Conservation (phyloP, 2,888 invertebrate genomes). For the Parascotia fuliginaria region DNA sequence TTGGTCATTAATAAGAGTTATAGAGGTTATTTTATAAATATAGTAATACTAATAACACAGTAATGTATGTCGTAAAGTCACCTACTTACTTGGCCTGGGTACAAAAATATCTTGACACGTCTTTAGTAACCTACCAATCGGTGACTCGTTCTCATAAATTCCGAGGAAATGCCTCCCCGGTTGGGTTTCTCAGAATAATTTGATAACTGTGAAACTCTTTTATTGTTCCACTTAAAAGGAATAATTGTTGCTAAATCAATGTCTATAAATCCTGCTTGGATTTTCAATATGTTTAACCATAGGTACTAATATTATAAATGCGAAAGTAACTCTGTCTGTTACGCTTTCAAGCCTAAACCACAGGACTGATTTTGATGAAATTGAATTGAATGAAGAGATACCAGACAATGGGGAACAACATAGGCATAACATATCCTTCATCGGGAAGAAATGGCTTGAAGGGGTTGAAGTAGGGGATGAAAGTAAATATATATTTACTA, state of each 20-base stretch:
- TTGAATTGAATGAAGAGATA: no score
- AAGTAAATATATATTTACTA: no score
- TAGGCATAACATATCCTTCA: no score
- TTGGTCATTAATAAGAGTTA: conserved; percentile 41
- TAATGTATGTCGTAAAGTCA: conserved; percentile 51
- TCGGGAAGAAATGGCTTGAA: no score
- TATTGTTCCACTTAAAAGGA: conserved; percentile 1
- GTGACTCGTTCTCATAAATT: conserved; percentile 49
- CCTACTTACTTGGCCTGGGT: conserved; percentile 54
- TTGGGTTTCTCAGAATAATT: conserved; percentile 42
- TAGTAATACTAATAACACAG: conserved; percentile 45
- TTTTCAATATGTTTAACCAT: no score
- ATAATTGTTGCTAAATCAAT: conserved; percentile 1
- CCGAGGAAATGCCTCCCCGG: conserved; percentile 46
- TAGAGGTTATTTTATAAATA: conserved; percentile 46
- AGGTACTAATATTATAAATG: no score
- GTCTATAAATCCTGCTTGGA: not conserved
- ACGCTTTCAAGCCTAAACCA: no score
- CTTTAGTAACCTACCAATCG: conserved; percentile 39
- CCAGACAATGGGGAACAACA: no score
- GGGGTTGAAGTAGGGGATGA: no score
- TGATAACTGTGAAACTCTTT: conserved; percentile 10
- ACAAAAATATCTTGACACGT: conserved; percentile 63
- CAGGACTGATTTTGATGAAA: no score
- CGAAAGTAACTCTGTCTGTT: no score